phyloP scores from a whole-genome alignment of 2,888 invertebrate genomes.

The Sinodicranocentrus sp. region DNA sequence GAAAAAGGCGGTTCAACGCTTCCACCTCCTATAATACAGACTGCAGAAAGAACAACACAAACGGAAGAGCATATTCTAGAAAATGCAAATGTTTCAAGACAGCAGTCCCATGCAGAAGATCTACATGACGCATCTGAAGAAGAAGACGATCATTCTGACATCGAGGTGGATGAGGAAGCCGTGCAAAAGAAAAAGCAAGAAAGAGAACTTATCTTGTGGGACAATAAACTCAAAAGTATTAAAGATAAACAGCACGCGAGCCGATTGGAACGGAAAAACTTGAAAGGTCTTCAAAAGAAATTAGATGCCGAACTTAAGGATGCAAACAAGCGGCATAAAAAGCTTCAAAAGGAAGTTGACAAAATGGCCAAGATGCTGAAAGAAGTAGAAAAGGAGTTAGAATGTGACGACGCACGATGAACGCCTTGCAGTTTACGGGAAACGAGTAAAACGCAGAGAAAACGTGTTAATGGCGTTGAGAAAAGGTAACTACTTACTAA shows the following conservation, averaged over 20 bases:
- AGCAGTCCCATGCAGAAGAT: constrained; percentile 80
- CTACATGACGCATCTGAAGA: constrained; percentile 80
- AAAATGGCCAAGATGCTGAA: constrained; percentile 94
- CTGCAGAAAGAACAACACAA: constrained; percentile 74
- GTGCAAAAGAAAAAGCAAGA: constrained; percentile 81
- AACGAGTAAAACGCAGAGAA: constrained; percentile 83
- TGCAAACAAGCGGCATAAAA: constrained; percentile 80
- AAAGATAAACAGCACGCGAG: constrained; percentile 85
- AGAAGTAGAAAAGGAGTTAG: constrained; percentile 86
- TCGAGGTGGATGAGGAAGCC: constrained; percentile 81
- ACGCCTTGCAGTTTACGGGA: constrained; percentile 67
- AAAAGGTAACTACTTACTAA: constrained; percentile 92
- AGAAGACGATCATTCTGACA: constrained; percentile 48
- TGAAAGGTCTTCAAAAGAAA: constrained; percentile 89
- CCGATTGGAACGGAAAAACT: constrained; percentile 87
- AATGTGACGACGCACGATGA: constrained; percentile 82
- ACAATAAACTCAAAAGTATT: constrained; percentile 80
- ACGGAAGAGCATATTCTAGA: constrained; percentile 74
- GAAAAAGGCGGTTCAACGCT: constrained; percentile 78
- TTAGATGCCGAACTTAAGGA: constrained; percentile 86
- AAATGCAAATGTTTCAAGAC: constrained; percentile 58
- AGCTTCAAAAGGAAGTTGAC: constrained; percentile 74
- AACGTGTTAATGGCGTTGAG: constrained; percentile 88
- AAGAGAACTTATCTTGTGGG: constrained; percentile 85
- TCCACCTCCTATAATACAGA: constrained; percentile 68